A percentile compares a stretch with the other conserved stretches of the same genome.
These are phyloP conservation scores for Brachionus koreanus DNA, from an alignment of 1,140 invertebrate genomes.

Conservation along the genomic window DNA sequence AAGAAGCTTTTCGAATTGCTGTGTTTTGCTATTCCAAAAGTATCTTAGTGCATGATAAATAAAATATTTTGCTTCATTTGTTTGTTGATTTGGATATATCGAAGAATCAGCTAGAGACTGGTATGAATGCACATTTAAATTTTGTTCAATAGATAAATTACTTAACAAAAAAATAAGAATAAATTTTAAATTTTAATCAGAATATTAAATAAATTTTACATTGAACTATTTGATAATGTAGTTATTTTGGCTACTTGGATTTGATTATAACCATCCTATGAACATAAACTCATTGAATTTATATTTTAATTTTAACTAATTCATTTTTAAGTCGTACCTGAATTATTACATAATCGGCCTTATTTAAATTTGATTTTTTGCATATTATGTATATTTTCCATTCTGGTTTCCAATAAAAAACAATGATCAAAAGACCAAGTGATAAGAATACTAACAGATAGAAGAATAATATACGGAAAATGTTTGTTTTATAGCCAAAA, in stretches of 20 bases:
- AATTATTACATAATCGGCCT: constrained; percentile 73
- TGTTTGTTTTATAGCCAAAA: constrained; percentile 64
- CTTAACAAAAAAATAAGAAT: background rate
- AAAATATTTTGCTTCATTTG: background rate
- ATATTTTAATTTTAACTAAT: constrained; percentile 49
- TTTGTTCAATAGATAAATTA: background rate
- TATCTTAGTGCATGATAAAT: constrained; percentile 29
- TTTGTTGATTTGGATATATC: background rate
- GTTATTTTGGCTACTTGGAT: background rate
- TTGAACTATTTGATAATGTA: background rate
- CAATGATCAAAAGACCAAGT: constrained; percentile 69
- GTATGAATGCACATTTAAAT: background rate
- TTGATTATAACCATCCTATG: background rate
- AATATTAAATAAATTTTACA: background rate
- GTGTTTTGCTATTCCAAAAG: background rate
- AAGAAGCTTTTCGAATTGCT: background rate
- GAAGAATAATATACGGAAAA: constrained; percentile 60
- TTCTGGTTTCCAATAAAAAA: constrained; percentile 81
- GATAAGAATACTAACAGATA: constrained; percentile 67
- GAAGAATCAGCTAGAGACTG: background rate
- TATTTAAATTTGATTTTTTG: constrained; percentile 65
- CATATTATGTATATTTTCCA: constrained; percentile 72
- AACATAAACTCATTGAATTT: background rate
- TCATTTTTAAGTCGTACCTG: constrained; percentile 59
- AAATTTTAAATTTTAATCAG: background rate